Evolutionary conservation across 53 echinoderm and acorn worm species (phyloP), one percentile per base, ranked within the genome.

Genomic region (Zoroaster sp.): DNA sequence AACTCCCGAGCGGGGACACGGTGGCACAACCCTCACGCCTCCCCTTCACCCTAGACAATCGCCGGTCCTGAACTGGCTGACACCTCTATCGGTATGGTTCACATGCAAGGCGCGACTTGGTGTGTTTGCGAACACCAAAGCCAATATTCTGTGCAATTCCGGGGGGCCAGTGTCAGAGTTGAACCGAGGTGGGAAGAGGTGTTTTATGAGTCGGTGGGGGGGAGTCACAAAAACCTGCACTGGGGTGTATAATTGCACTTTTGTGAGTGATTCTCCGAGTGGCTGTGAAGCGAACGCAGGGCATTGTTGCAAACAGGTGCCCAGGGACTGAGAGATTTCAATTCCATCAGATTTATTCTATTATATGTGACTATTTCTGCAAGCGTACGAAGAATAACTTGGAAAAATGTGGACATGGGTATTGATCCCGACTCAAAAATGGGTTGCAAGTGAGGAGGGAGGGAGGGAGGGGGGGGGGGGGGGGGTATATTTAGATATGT

Each of bases 171-270:
- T 47, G 85, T 66, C 36, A 41, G 85, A 40, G 85, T 70, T 85
- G 39, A 47, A 70, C 47, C 69, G 46, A 85, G 71, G 85, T 49
- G 63, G 63, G 63, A 21, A 10, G 63, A 59, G 63, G 63, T 59
- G 85, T 69, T 85, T 69, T 85, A 66, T 70, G 33, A 70, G 85
- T 46, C 71, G 85, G 52, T 49, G 3, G 35, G 70, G 68, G 47
- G 68, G 43, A 17, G 68, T 25, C 68, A 82, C 66, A 82, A 82
- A 82, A 66, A 66, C 25, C 67, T 67, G 82, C 82, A 68, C 4
- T 82, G 47, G 85, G 85, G 85, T 85, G 85, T 71, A 69, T 85
- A 85, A 85, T 85, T 85, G 85, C 43, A 85, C 85, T 85, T 81
- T 85, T 85, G 85, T 85, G 35, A 51, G 85, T 71, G 70, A 85